Conservation (phyloP, 2,888 invertebrate species). For the Galerucella calmariensis region DNA sequence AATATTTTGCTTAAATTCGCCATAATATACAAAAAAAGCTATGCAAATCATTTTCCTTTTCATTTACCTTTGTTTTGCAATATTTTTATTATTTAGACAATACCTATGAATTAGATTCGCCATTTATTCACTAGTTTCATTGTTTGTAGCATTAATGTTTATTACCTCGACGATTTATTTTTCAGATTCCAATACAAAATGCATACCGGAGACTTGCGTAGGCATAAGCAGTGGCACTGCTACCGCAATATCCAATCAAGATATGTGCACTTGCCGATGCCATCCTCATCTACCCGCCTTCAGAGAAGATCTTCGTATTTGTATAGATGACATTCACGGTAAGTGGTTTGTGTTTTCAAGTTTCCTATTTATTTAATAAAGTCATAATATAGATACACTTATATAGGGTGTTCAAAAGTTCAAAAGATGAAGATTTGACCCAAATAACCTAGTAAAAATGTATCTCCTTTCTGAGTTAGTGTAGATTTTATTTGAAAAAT, state of each 20-base stretch:
- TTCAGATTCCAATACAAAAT: constrained; percentile 65
- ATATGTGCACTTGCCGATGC: constrained; percentile 80
- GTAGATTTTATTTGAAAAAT: too few species aligned
- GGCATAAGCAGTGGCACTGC: constrained; percentile 77
- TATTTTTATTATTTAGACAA: too few species aligned
- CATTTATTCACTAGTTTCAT: neutral
- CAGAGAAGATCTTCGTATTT: constrained; percentile 85
- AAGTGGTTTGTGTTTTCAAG: constrained; percentile 56
- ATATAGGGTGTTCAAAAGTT: too few species aligned
- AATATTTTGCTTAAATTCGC: too few species aligned
- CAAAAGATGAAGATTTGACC: too few species aligned
- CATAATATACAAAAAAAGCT: too few species aligned
- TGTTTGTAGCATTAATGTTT: neutral
- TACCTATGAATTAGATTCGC: too few species aligned
- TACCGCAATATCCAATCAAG: constrained; percentile 58
- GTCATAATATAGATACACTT: too few species aligned
- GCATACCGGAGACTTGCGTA: constrained; percentile 74
- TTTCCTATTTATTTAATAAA: neutral
- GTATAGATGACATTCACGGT: constrained; percentile 90
- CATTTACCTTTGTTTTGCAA: too few species aligned
- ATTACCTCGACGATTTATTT: constrained; percentile 43
- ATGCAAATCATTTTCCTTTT: too few species aligned
- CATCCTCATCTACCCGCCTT: constrained; percentile 80
- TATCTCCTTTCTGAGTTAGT: too few species aligned
- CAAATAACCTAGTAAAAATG: too few species aligned